Conservation (phyloP, 2,113 vertebrate species). For the Engraulis encrasicolus region DNA sequence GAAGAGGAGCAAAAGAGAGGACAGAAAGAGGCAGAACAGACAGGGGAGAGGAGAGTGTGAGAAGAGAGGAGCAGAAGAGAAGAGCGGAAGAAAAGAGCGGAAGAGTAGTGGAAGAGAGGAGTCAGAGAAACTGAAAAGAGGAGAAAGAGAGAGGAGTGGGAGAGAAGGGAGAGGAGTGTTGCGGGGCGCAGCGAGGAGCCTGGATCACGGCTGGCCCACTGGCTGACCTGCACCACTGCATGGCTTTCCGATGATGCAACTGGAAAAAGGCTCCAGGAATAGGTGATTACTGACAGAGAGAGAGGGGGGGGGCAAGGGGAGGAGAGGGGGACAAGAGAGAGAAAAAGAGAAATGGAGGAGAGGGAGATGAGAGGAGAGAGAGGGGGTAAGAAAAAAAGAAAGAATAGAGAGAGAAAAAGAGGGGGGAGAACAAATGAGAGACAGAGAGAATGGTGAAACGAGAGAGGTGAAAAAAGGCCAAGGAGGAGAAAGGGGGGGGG, state of each 20-base stretch:
- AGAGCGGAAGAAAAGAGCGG: too few relatives aligned
- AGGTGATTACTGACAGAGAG: constrained; percentile 74
- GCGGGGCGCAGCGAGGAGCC: constrained; percentile 12
- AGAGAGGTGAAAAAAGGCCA: background rate
- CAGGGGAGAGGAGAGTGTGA: too few relatives aligned
- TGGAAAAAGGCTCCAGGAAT: constrained; percentile 80
- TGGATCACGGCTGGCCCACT: constrained; percentile 62
- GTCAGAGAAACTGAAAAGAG: background rate
- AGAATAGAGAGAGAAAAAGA: constrained; percentile 14
- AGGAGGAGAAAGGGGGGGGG: background rate
- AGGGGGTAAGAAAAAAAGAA: background rate
- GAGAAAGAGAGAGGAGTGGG: background rate
- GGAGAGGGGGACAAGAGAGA: constrained; percentile 11
- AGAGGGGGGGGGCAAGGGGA: constrained; percentile 39
- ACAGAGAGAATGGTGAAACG: background rate
- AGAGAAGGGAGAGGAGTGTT: too few relatives aligned
- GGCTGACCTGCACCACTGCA: constrained; percentile 57
- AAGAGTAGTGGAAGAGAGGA: background rate
- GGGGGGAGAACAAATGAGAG: constrained; percentile 27
- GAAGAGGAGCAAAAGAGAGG: too few relatives aligned
- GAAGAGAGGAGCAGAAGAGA: too few relatives aligned
- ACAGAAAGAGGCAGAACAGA: too few relatives aligned
- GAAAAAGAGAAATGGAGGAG: background rate
- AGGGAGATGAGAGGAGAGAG: background rate
- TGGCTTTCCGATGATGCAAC: constrained; percentile 80